Evolutionary conservation across 2,113 vertebrate species (phyloP).

Genomic region (Odocoileus virginianus): DNA sequence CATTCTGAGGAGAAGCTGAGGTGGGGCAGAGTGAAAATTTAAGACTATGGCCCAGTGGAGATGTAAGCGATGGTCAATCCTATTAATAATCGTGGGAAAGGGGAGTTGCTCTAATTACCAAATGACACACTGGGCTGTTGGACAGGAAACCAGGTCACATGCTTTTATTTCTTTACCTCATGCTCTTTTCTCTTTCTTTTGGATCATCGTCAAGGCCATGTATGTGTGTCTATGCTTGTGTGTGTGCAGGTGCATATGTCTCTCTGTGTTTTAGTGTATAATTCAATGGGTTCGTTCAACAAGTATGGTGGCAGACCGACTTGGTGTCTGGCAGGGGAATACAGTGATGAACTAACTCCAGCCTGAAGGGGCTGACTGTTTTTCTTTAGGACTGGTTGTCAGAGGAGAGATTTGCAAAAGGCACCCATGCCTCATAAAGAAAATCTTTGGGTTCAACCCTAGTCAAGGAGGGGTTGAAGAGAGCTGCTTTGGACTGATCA

Average conservation of each 20-base stretch:
- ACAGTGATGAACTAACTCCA: rapidly evolving
- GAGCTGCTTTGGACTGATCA: background rate
- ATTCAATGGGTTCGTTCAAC: background rate
- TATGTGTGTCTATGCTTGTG: background rate
- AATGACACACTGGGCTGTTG: too few relatives aligned
- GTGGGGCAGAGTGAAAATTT: background rate
- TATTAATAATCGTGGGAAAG: background rate
- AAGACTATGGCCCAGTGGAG: background rate
- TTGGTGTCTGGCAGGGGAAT: too few relatives aligned
- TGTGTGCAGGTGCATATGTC: rapidly evolving
- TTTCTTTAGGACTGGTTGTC: background rate
- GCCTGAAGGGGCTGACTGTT: background rate
- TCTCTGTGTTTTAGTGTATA: background rate
- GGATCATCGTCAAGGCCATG: background rate
- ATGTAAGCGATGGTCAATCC: rapidly evolving
- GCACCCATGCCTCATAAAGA: background rate
- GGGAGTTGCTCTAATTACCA: background rate
- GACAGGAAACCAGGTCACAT: background rate
- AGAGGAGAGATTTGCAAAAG: background rate
- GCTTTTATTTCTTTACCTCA: background rate
- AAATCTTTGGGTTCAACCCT: background rate
- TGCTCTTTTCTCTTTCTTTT: background rate
- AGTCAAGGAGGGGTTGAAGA: background rate
- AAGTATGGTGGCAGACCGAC: rapidly evolving
- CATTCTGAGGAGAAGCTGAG: background rate